Evolutionary conservation across 2,797 vertebrate genomes (phyloP).

Genomic region (Octomys mimax): DNA sequence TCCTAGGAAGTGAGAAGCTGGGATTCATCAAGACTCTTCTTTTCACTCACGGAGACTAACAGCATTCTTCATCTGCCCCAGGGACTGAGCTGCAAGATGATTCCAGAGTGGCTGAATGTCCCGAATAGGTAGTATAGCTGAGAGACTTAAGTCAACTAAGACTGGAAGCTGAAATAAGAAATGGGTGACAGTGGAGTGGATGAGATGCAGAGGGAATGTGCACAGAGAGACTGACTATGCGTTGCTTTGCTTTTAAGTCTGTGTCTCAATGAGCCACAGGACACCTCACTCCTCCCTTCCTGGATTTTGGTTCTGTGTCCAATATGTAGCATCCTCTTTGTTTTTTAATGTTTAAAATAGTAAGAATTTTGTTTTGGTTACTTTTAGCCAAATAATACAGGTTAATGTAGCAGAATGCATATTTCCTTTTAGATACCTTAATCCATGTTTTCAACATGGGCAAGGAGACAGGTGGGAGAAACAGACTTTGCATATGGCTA

Average conservation of each 20-base stretch:
- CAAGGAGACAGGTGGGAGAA: not conserved
- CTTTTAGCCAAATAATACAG: not conserved
- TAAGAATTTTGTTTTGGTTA: constrained; percentile 3
- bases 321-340: not conserved
- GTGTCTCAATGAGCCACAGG: not conserved
- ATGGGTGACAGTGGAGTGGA: not conserved
- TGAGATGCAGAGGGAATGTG: not conserved
- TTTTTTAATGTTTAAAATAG: not conserved
- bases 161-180: not conserved
- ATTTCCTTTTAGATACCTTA: not conserved
- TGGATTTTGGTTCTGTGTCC: not conserved
- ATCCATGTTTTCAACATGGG: not conserved
- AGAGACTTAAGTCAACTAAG: not conserved
- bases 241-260: not conserved
- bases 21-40: not conserved
- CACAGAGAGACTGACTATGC: not conserved
- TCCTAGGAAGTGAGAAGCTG: not conserved
- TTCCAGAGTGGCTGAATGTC: not conserved
- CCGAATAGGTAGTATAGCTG: not conserved
- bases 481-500: not conserved
- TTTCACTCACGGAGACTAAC: not conserved
- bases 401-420: not conserved
- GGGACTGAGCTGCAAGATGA: not conserved
- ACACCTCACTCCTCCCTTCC: not conserved
- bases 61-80: not conserved